Conservation (phyloP, 1,140 invertebrate species). For the Monochamus saltuarius region DNA sequence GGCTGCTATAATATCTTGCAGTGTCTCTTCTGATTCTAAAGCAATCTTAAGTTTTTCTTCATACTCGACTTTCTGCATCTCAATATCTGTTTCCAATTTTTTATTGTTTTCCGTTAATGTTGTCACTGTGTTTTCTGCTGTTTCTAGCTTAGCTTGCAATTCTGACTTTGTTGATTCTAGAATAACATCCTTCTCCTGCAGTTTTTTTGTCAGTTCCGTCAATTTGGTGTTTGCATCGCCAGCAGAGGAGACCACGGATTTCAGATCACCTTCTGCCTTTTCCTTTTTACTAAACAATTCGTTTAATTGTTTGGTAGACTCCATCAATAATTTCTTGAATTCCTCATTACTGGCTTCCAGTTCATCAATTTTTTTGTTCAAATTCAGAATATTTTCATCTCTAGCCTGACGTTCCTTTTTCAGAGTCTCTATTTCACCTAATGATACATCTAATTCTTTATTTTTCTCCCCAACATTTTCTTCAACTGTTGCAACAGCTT, state of each 20-base stretch:
- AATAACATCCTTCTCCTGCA: conserved; percentile 15
- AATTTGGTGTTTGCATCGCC: conserved; percentile 12
- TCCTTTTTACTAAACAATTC: conserved; percentile 15
- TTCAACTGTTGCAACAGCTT: background rate
- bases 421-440: conserved; percentile 1
- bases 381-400: background rate
- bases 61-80: conserved; percentile 5
- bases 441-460: conserved; percentile 3
- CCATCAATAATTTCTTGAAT: conserved; percentile 1
- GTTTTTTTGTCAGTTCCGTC: conserved; percentile 7
- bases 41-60: conserved; percentile 6
- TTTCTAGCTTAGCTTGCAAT: conserved; percentile 15
- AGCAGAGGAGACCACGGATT: conserved; percentile 2
- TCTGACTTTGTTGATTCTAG: conserved; percentile 19
- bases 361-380: background rate
- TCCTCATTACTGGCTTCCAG: background rate
- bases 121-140: conserved; percentile 12
- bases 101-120: background rate
- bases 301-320: conserved; percentile 6
- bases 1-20: background rate
- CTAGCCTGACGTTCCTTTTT: background rate
- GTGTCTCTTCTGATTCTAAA: conserved; percentile 12
- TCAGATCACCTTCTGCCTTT: conserved; percentile 12
- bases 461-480: conserved; percentile 1
- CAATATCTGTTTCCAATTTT: background rate